Evolutionary conservation across 1,140 invertebrate species (phyloP).

Genomic region (Eumeta japonica): DNA sequence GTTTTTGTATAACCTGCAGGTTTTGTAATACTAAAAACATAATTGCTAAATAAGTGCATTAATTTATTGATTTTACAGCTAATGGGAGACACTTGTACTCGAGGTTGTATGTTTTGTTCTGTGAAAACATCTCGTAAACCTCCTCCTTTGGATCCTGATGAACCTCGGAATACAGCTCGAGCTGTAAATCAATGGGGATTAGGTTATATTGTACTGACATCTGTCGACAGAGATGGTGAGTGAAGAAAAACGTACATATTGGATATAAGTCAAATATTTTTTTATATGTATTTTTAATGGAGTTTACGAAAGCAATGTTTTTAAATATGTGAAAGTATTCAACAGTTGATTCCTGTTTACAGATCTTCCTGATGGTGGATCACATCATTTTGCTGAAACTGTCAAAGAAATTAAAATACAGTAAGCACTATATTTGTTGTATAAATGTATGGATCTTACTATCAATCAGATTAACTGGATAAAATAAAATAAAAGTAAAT

Average conservation of each 20-base stretch:
- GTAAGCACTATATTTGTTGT: slow-evolving; percentile 41
- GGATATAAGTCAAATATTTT: not conserved
- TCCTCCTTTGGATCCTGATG: slow-evolving; percentile 84
- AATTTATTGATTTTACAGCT: slow-evolving; percentile 60
- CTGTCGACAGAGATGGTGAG: slow-evolving; percentile 93
- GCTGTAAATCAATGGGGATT: slow-evolving; percentile 94
- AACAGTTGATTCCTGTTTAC: slow-evolving; percentile 17
- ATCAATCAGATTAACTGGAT: no score
- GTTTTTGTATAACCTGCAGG: no score
- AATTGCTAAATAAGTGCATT: no score
- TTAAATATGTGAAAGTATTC: slow-evolving; percentile 7
- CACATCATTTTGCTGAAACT: slow-evolving; percentile 88
- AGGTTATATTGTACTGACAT: slow-evolving; percentile 97
- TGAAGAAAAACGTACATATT: slow-evolving; percentile 1
- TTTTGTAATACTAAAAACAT: no score
- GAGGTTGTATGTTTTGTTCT: slow-evolving; percentile 96
- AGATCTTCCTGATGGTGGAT: slow-evolving; percentile 90
- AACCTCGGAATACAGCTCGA: slow-evolving; percentile 90
- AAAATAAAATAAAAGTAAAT: no score
- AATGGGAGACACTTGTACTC: slow-evolving; percentile 89
- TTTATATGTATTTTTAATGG: not conserved
- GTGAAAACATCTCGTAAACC: slow-evolving; percentile 95
- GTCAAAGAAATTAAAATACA: slow-evolving; percentile 75
- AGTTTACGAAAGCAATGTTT: slow-evolving; percentile 4
- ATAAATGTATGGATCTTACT: not conserved